A percentile compares a stretch with the other conserved stretches of the same genome.
These are phyloP conservation scores for Sardina pilchardus DNA, from an alignment of 2,113 vertebrate genomes.

Conservation along the genomic window DNA sequence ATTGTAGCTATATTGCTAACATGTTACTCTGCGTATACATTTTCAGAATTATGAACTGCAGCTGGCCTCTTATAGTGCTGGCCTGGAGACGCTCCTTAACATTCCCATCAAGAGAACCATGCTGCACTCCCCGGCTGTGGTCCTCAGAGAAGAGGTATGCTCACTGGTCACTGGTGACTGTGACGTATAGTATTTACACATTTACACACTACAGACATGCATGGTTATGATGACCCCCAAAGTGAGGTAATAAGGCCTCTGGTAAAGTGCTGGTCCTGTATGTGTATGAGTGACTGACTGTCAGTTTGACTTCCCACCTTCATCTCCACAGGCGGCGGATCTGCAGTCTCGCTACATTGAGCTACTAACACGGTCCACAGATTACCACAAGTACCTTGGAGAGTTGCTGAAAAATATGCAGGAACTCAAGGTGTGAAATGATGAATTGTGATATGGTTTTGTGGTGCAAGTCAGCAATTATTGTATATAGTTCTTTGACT, in stretches of 20 bases:
- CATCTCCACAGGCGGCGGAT: slow-evolving; percentile 75
- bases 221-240: background rate
- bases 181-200: background rate
- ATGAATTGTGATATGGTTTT: background rate
- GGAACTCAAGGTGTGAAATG: slow-evolving; percentile 85
- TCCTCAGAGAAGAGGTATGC: slow-evolving; percentile 87
- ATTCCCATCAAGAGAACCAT: slow-evolving; percentile 91
- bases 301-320: slow-evolving; percentile 26
- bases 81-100: slow-evolving; percentile 90
- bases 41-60: slow-evolving; percentile 92
- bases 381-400: slow-evolving; percentile 89
- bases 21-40: background rate
- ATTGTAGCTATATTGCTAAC: background rate
- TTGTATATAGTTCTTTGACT: background rate
- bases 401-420: slow-evolving; percentile 94
- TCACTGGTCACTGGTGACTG: background rate
- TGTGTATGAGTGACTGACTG: background rate
- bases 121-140: slow-evolving; percentile 86
- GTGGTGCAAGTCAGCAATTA: background rate
- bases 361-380: slow-evolving; percentile 88
- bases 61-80: slow-evolving; percentile 88
- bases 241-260: no score
- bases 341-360: slow-evolving; percentile 89
- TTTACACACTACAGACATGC: background rate
- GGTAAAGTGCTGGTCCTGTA: no score